Conservation (phyloP, 1,140 invertebrate species). For the Brachionus koreanus region DNA sequence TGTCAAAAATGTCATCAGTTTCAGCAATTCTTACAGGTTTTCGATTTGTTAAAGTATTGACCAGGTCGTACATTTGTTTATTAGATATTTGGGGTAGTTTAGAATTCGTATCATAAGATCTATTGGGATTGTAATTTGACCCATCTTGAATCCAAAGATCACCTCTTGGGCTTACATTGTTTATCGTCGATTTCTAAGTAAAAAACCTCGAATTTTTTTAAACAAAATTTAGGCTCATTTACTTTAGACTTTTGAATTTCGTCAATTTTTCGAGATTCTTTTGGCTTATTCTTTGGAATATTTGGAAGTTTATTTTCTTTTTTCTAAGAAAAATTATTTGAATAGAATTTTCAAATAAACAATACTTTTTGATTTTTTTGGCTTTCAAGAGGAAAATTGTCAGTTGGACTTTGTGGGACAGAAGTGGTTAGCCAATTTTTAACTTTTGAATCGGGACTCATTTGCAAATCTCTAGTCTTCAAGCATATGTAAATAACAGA, state of each 20-base stretch:
- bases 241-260: neutral
- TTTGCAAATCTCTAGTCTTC: conserved; percentile 6
- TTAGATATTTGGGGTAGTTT: conserved; percentile 3
- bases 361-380: neutral
- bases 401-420: neutral
- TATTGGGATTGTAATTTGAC: neutral
- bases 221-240: neutral
- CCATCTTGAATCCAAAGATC: neutral
- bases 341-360: neutral
- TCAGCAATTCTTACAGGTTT: conserved; percentile 20
- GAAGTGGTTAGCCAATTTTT: conserved; percentile 20
- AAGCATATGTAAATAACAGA: neutral
- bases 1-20: conserved; percentile 30
- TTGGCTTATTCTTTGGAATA: neutral
- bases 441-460: conserved; percentile 36
- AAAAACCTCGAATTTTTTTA: neutral
- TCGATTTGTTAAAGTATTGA: conserved; percentile 25
- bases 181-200: neutral
- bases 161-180: neutral
- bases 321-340: neutral
- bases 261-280: neutral
- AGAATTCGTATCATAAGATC: neutral
- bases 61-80: conserved; percentile 32
- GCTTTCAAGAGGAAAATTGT: neutral
- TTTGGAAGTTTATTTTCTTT: conserved; percentile 3